phyloP scores from a whole-genome alignment of 1,140 invertebrate genomes.

The Zaprionus kolodkinae region DNA sequence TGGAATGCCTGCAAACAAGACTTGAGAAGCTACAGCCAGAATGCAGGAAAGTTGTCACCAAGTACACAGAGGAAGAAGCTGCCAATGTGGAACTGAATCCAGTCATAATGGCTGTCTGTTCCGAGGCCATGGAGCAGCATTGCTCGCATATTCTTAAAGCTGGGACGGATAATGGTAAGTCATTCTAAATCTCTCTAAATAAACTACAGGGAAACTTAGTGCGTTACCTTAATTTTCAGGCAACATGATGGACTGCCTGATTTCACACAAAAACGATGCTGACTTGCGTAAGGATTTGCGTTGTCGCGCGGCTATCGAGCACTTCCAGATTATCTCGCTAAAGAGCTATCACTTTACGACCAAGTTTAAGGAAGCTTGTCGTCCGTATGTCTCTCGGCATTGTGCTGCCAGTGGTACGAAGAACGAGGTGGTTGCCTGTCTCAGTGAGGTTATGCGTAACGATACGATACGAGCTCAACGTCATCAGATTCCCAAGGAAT shows the following conservation, averaged over 20 bases:
- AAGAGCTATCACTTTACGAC: constrained; percentile 97
- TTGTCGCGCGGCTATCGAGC: constrained; percentile 97
- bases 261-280: constrained; percentile 95
- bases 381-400: constrained; percentile 91
- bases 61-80: constrained; percentile 95
- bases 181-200: not conserved
- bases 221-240: constrained; percentile 59
- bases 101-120: constrained; percentile 92
- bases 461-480: constrained; percentile 92
- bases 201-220: not conserved
- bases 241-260: constrained; percentile 97
- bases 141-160: constrained; percentile 90
- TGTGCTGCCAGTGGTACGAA: constrained; percentile 93
- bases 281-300: constrained; percentile 90
- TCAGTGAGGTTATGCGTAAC: constrained; percentile 94
- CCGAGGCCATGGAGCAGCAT: constrained; percentile 91
- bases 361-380: constrained; percentile 98
- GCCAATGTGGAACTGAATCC: constrained; percentile 94
- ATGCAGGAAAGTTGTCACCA: constrained; percentile 87
- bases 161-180: constrained; percentile 88
- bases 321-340: constrained; percentile 95
- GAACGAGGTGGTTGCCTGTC: constrained; percentile 94
- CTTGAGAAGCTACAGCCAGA: constrained; percentile 87
- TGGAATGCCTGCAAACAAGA: constrained; percentile 96
- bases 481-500: constrained; percentile 92